These are phyloP conservation scores for Bos javanicus DNA, from an alignment of 2,113 vertebrate genomes.

Conservation along the genomic window DNA sequence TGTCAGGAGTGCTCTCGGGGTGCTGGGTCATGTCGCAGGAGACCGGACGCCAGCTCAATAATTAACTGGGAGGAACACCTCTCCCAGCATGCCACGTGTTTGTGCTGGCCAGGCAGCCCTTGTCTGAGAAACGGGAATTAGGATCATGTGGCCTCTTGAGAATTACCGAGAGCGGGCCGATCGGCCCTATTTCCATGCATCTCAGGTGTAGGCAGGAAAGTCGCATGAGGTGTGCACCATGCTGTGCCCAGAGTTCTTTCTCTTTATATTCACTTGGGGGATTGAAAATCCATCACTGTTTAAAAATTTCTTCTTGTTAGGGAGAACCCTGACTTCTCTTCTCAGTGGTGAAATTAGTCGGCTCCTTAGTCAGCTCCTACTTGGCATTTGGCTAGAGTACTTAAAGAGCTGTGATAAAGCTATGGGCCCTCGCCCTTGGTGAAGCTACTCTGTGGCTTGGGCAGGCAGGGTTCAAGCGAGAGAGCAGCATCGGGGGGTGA, in stretches of 20 bases:
- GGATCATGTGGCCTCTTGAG: neutral
- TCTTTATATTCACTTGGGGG: neutral
- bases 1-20: neutral
- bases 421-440: no score
- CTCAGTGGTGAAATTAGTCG: neutral
- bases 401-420: neutral
- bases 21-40: neutral
- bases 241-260: neutral
- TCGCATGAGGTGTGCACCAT: fast-evolving
- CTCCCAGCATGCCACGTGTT: fast-evolving
- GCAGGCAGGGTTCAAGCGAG: neutral
- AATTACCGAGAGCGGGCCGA: neutral
- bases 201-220: neutral
- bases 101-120: neutral
- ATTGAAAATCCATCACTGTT: neutral
- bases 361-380: neutral
- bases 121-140: neutral
- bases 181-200: neutral
- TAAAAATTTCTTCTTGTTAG: neutral
- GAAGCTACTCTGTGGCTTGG: neutral
- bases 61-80: neutral
- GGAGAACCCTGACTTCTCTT: neutral
- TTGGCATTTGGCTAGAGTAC: neutral
- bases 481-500: neutral
- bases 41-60: neutral